Evolutionary conservation across 1,140 invertebrate species (phyloP).

Genomic region (Eueides isabella): DNA sequence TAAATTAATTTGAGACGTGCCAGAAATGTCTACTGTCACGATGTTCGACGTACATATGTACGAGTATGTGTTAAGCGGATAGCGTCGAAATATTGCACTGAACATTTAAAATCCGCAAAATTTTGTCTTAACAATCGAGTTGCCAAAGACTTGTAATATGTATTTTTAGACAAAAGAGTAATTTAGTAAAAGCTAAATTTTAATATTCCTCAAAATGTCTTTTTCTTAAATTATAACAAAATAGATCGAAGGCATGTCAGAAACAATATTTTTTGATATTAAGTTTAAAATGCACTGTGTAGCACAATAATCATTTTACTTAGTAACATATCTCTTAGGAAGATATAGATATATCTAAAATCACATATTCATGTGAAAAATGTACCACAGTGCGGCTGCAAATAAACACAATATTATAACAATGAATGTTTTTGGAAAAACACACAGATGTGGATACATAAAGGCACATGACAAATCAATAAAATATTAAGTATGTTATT

Average conservation of each 20-base stretch:
- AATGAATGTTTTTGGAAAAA: too few species aligned
- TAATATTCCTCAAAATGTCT: too few species aligned
- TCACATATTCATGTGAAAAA: not conserved
- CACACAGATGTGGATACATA: not conserved
- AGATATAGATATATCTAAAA: too few species aligned
- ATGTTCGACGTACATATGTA: not conserved
- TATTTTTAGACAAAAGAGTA: not conserved
- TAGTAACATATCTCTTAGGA: too few species aligned
- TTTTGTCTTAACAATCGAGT: not conserved
- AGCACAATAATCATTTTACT: too few species aligned
- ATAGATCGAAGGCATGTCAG: not conserved
- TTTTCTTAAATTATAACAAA: not conserved
- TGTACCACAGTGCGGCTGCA: not conserved
- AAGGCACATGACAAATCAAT: too few species aligned
- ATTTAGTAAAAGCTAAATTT: too few species aligned
- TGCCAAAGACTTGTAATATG: not conserved
- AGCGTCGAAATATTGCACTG: not conserved
- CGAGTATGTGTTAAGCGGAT: not conserved
- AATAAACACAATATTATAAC: not conserved
- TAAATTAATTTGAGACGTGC: not conserved
- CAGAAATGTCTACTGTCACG: not conserved
- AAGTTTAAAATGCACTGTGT: not conserved
- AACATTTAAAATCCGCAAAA: not conserved
- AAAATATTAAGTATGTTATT: too few species aligned
- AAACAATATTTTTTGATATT: not conserved